phyloP scores from a whole-genome alignment of 2,888 invertebrate species.

The Ypsolopha sequella region DNA sequence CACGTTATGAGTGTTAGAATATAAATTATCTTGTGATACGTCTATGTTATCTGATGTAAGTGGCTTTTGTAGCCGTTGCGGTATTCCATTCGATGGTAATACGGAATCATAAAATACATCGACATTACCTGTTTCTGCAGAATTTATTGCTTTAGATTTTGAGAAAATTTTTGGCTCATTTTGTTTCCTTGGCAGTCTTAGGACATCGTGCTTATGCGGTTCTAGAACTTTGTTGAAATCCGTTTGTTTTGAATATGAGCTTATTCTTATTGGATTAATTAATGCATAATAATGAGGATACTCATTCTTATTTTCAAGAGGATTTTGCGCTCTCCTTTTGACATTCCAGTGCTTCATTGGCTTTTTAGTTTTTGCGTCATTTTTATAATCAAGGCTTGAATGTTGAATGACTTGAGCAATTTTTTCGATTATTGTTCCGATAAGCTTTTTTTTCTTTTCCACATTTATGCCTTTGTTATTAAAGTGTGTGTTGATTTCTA shows the following conservation, averaged over 20 bases:
- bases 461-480: constrained; percentile 46
- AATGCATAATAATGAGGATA: no score
- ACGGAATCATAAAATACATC: constrained; percentile 13
- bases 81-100: constrained; percentile 5
- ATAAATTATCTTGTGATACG: constrained; percentile 16
- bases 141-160: constrained; percentile 35
- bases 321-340: constrained; percentile 40
- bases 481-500: constrained; percentile 61
- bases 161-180: constrained; percentile 31
- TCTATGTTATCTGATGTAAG: constrained; percentile 24
- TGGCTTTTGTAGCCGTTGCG: constrained; percentile 45
- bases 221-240: no score
- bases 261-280: no score
- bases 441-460: constrained; percentile 45
- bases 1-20: constrained; percentile 26
- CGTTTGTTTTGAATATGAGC: no score
- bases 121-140: constrained; percentile 39
- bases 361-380: no score
- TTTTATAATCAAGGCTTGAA: constrained; percentile 18
- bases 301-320: constrained; percentile 18
- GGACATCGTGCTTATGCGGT: no score
- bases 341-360: constrained; percentile 24
- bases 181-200: not conserved
- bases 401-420: constrained; percentile 44
- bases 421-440: constrained; percentile 41